Conservation (phyloP, 2,113 vertebrate genomes). For the Ptychochromis oligacanthus region DNA sequence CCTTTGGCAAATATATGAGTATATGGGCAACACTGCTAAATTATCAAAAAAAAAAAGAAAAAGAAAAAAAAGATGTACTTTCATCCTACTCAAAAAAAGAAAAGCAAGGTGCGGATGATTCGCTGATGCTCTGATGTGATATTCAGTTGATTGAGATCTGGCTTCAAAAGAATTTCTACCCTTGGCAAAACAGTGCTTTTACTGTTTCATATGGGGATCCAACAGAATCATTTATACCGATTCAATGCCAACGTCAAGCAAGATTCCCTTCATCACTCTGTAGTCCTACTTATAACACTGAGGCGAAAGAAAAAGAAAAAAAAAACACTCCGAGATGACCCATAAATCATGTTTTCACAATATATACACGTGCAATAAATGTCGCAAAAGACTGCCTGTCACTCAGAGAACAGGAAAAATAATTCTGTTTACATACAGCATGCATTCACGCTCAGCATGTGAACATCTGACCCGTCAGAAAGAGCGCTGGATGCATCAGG, state of each 20-base stretch:
- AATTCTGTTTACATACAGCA: not conserved
- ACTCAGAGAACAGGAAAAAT: not conserved
- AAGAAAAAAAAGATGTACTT: slow-evolving; percentile 34
- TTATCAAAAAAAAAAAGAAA: slow-evolving; percentile 46
- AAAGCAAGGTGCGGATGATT: slow-evolving; percentile 60
- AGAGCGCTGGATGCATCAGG: too few relatives aligned
- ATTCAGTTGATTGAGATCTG: slow-evolving; percentile 60
- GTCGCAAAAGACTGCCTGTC: not conserved
- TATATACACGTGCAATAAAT: not conserved
- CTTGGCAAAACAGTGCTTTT: slow-evolving; percentile 25
- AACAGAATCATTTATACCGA: slow-evolving; percentile 60
- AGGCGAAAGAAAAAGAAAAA: not conserved
- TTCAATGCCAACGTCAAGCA: slow-evolving; percentile 20
- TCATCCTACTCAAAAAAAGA: slow-evolving; percentile 60
- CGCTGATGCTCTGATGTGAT: slow-evolving; percentile 46
- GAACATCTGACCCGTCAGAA: too few relatives aligned
- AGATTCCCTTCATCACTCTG: not conserved
- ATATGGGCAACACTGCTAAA: slow-evolving; percentile 59
- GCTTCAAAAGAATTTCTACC: slow-evolving; percentile 61
- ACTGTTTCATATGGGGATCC: slow-evolving; percentile 49
- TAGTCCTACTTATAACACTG: not conserved
- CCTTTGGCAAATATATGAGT: slow-evolving; percentile 72
- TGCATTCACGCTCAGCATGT: too few relatives aligned
- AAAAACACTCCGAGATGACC: not conserved
- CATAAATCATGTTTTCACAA: not conserved